Evolutionary conservation across 2,113 vertebrate species (phyloP).

Genomic region (Lethenteron camtschaticum): DNA sequence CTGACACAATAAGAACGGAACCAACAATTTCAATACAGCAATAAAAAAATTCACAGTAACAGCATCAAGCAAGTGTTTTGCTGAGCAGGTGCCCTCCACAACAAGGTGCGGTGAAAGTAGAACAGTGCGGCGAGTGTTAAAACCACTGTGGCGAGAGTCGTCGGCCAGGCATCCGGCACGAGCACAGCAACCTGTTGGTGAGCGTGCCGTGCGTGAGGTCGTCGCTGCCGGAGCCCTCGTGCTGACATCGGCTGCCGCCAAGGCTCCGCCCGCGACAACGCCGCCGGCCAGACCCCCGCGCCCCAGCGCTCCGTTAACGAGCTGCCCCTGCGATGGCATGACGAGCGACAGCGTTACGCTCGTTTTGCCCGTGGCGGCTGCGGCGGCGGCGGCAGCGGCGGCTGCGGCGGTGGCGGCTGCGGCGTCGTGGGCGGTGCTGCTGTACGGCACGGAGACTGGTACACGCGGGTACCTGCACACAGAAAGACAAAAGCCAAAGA

Average conservation of each 20-base stretch:
- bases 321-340: conserved; percentile 80
- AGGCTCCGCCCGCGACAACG: no score
- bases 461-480: conserved; percentile 56
- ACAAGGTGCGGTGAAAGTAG: no score
- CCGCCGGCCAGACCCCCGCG: no score
- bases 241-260: conserved; percentile 23
- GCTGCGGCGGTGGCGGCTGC: no score
- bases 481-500: no score
- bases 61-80: no score
- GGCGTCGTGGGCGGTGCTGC: conserved; percentile 34
- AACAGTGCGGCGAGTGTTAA: no score
- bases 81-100: no score
- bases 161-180: neutral
- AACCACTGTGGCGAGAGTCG: neutral
- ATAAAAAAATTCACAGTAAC: no score
- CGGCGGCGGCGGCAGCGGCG: neutral
- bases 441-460: conserved; percentile 85
- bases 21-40: no score
- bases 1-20: no score
- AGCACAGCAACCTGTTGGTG: conserved; percentile 27
- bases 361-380: conserved; percentile 68
- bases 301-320: conserved; percentile 50
- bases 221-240: conserved; percentile 45
- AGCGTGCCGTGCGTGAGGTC: conserved; percentile 62
- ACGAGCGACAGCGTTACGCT: conserved; percentile 87